Evolutionary conservation across 2,888 invertebrate genomes (phyloP).

Genomic region (Amaurobius ferox): DNA sequence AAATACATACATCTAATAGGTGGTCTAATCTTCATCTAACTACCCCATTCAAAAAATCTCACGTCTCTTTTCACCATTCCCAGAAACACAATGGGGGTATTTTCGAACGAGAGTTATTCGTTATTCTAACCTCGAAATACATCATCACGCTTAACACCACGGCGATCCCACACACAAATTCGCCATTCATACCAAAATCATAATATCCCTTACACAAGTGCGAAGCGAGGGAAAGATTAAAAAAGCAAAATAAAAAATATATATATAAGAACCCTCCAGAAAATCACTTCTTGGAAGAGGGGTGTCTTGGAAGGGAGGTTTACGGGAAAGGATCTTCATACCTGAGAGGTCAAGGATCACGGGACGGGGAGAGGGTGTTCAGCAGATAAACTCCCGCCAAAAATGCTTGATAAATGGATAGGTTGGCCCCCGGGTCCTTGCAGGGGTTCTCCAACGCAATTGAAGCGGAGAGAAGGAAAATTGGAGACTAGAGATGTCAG

Average conservation of each 20-base stretch:
- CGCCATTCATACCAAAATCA: background rate
- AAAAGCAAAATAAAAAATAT: background rate
- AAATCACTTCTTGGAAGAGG: conserved; percentile 7
- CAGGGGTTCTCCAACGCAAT: background rate
- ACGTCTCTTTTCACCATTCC: background rate
- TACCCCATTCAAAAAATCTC: background rate
- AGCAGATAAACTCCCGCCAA: background rate
- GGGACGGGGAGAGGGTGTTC: background rate
- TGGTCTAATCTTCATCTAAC: background rate
- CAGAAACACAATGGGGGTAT: background rate
- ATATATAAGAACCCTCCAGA: background rate
- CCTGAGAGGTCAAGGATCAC: background rate
- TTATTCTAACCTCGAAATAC: background rate
- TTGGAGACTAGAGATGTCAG: background rate
- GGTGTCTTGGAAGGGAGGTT: background rate
- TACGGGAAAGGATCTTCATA: background rate
- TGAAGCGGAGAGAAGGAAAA: background rate
- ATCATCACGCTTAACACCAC: background rate
- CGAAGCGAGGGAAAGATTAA: background rate
- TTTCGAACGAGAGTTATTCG: background rate
- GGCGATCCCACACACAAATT: background rate
- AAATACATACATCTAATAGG: background rate
- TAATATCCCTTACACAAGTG: background rate
- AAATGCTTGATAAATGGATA: conserved; percentile 8
- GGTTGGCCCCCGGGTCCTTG: background rate